Evolutionary conservation across 2,797 vertebrate species (phyloP), one percentile per base, ranked within the genome.

Genomic region (Enteromius treurensis): DNA sequence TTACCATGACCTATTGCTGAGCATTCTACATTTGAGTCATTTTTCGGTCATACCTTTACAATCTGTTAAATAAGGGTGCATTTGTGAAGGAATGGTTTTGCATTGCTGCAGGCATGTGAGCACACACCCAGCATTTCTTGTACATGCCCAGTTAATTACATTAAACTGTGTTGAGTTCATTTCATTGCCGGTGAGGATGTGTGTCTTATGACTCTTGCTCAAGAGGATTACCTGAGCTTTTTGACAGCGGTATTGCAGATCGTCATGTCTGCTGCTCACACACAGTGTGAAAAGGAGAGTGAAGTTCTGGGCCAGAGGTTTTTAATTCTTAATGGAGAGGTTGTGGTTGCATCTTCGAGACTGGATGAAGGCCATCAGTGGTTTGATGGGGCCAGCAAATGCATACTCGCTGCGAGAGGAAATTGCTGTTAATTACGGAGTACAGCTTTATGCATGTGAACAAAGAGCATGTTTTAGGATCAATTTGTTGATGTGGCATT

Each of bases 241-340:
- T 47, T 21, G 37, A 62, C 37, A 19, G 55, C 53, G 11, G n/a
- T 62, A 29, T 45, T 45, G 40, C 37, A 58, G 53, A 58, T 23
- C n/a, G 26, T 32, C 17, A 14, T 23, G 1, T 62, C 37, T 62
- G 13, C 15, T 29, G 34, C 45, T 26, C 7, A 26, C 29, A 55
- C 21, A 15, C 7, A 53, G 32, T 55, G 47, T 37, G 14, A 65
- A 78, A 19, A 17, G 17, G 5, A n/a, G 10, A 68, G 15, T 42
- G 51, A 19, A 81, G 26, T 65, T 23, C 2, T 26, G 42, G 40
- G 47, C 37, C 6, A 15, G 53, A 58, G 9, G 55, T 53, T 80
- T 69, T 80, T 80, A 7, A 69, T 53, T 74, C 79, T 32, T 60
- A 81, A 71, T 81, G 68, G 37, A 80, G 51, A 71, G 14, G 45